Base-by-base conservation (phyloP, 2,888 invertebrate genomes). In the Drosophila neonasuta region DNA sequence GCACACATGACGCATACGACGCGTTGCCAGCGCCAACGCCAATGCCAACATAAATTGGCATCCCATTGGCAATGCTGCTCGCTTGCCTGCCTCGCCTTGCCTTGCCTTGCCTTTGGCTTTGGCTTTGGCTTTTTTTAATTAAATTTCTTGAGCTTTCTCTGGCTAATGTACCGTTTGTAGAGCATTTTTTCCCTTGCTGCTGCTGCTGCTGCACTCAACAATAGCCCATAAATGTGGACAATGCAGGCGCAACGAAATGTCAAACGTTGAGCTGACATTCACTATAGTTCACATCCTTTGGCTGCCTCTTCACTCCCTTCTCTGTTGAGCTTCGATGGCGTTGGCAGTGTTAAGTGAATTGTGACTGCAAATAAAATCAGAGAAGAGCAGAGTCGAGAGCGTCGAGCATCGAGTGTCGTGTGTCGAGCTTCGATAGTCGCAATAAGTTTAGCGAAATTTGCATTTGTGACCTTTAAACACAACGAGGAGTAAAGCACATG, bases 21-120 rank as follows among this genome's bases (percentile, higher is more conserved):
- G 20, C 29, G 61, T 60, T 41, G 39, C 15, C 36, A 32, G 17
- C n/a, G 58, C 17, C 56, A 36, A 49, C 41, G 69, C 63, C 51
- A 36, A 49, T 32, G 69, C 63, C 65, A 59, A 72, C 77, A 81
- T 84, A 81, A 85, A 79, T 79, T 85, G 77, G 64, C 79, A 70
- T 77, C 69, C 77, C 75, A 68, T 67, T 74, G 77, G 60, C 78
- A 57, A 64, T 61, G 52, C 54, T 45, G 54, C 32, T 34, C 24
- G 46, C 62, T 49, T 45, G 54, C 17, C 46, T 46, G 42, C 69
- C 34, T 34, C 0, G 20, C 4, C 20, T 24, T 5, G n/a, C 34
- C 11, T 36, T 1, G 24, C 24, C 6, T 24, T 6, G 34, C 34
- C 70, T 70, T 69, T 61, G 56, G 59, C 62, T 62, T 24, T 24